phyloP scores from a whole-genome alignment of 2,797 vertebrate species.

The Heliangelus exortis region DNA sequence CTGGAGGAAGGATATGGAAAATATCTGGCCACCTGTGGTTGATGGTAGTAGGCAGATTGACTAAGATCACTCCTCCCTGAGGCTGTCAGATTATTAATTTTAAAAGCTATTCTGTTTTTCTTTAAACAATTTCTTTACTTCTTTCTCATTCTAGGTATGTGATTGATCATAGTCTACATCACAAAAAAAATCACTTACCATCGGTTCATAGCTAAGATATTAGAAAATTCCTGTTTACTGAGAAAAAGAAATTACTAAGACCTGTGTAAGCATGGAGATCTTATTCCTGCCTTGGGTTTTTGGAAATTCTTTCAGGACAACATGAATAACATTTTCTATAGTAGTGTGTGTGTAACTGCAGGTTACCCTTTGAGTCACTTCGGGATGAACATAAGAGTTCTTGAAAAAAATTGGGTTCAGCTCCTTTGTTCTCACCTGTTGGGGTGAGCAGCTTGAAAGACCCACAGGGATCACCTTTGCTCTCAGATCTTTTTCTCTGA shows the following conservation, averaged over 20 bases:
- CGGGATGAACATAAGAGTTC: background rate
- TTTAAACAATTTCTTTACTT: background rate
- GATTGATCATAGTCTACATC: background rate
- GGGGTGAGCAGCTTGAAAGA: background rate
- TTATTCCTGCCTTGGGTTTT: background rate
- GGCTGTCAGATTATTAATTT: background rate
- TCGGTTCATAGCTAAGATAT: background rate
- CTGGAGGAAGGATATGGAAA: background rate
- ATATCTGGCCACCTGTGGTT: background rate
- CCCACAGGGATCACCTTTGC: background rate
- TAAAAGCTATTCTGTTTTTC: background rate
- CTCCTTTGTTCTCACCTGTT: accelerated
- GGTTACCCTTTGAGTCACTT: background rate
- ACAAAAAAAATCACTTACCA: background rate
- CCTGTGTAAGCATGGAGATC: background rate
- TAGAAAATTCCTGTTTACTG: background rate
- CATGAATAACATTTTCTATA: background rate
- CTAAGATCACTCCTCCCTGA: background rate
- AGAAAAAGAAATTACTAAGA: background rate
- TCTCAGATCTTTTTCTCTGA: background rate
- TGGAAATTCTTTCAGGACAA: background rate
- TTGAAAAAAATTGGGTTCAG: background rate
- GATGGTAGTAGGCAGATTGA: background rate
- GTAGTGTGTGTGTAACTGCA: background rate
- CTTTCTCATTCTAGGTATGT: background rate